Percentiles rank a stretch among this genome's conserved stretches.
phyloP scores from a whole-genome alignment of 1,140 invertebrate species.

The Heliconius himera region DNA sequence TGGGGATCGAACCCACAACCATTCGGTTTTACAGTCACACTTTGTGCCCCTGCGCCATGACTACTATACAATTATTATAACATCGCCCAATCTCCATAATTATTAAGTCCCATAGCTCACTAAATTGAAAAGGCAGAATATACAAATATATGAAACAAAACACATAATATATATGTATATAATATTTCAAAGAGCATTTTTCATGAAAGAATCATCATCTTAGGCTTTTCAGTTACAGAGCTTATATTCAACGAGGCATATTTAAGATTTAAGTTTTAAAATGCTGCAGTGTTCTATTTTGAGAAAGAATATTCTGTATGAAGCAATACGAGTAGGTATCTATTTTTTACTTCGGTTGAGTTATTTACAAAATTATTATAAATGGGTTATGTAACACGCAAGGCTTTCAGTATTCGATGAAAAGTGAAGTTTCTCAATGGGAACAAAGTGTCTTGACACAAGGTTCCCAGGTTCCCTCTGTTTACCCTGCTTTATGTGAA shows the following conservation, averaged over 20 bases:
- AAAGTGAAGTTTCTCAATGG: background rate
- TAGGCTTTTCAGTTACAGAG: slow-evolving; percentile 6
- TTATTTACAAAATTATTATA: background rate
- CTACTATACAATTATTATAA: background rate
- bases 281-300: slow-evolving; percentile 10
- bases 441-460: background rate
- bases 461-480: background rate
- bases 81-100: background rate
- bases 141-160: background rate
- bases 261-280: slow-evolving; percentile 3
- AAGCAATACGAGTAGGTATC: background rate
- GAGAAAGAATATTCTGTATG: background rate
- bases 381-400: background rate
- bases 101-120: background rate
- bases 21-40: no score
- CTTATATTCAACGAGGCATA: slow-evolving; percentile 10
- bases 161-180: background rate
- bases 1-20: no score
- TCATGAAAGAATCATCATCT: slow-evolving; percentile 3
- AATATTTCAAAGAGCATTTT: slow-evolving; percentile 12
- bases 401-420: no score
- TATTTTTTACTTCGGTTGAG: background rate
- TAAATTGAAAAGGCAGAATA: background rate
- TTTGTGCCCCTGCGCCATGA: no score
- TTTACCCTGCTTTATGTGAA: background rate